phyloP scores from a whole-genome alignment of 2,113 vertebrate species.

The Holacanthus passer region DNA sequence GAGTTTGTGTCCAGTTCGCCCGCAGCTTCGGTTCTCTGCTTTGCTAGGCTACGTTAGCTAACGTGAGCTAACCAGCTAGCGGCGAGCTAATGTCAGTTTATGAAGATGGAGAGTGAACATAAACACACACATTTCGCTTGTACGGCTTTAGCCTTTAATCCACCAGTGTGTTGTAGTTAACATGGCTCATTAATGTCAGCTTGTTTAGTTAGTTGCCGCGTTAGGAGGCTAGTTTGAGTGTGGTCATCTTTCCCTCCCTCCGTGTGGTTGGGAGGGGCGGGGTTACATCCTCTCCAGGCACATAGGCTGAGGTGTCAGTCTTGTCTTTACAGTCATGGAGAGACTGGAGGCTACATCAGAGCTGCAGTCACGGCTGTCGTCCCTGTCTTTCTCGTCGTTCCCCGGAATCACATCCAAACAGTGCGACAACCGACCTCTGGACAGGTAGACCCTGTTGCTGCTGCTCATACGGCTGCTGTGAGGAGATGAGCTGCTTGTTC shows the following conservation, averaged over 20 bases:
- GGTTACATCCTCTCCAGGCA: constrained; percentile 51
- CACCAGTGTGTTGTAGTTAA: background rate
- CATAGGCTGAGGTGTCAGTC: constrained; percentile 67
- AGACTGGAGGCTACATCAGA: constrained; percentile 78
- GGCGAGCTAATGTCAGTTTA: constrained; percentile 20
- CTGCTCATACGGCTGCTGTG: background rate
- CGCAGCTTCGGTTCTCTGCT: background rate
- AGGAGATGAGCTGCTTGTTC: background rate
- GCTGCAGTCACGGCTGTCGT: constrained; percentile 85
- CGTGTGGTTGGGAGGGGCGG: constrained; percentile 58
- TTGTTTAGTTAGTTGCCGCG: constrained; percentile 10
- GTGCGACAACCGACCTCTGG: constrained; percentile 70
- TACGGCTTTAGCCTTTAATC: accelerated
- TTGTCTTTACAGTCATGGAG: constrained; percentile 80
- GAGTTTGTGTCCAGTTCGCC: background rate
- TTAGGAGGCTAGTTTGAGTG: constrained; percentile 3
- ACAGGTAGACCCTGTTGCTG: constrained; percentile 82
- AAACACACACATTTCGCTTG: accelerated
- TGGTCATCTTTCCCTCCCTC: constrained; percentile 14
- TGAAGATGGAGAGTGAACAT: background rate
- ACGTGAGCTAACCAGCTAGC: constrained; percentile 27
- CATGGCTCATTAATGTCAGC: background rate
- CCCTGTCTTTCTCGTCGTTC: constrained; percentile 84
- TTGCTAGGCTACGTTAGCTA: constrained; percentile 9
- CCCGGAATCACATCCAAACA: constrained; percentile 82